These are phyloP conservation scores for Hermetia illucens DNA, from an alignment of 1,140 invertebrate species.

Conservation along the genomic window DNA sequence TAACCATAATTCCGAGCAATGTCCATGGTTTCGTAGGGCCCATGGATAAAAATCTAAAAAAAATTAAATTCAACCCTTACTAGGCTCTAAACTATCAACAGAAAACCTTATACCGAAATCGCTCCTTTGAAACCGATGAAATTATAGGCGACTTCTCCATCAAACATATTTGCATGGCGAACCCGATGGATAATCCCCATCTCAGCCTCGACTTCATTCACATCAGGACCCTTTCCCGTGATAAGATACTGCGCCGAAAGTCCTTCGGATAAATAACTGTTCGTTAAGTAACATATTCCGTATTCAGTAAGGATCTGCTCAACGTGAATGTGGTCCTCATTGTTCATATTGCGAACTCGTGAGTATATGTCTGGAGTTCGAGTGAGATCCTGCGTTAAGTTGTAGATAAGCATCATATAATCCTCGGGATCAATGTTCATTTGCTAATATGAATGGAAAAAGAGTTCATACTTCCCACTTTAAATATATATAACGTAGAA, in stretches of 20 bases:
- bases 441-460: too few relatives aligned
- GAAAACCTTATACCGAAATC: conserved; percentile 3
- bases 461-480: too few relatives aligned
- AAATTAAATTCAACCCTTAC: neutral
- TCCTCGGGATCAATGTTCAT: conserved; percentile 16
- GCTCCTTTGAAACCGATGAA: conserved; percentile 7
- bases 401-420: conserved; percentile 26
- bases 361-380: conserved; percentile 5
- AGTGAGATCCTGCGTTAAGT: conserved; percentile 18
- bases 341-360: conserved; percentile 14
- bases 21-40: conserved; percentile 38
- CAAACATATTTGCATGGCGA: conserved; percentile 4
- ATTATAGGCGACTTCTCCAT: conserved; percentile 5
- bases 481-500: neutral
- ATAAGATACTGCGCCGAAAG: conserved; percentile 17
- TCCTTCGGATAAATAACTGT: conserved; percentile 13
- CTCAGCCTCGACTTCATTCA: conserved; percentile 3
- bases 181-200: neutral
- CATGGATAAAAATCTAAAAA: conserved; percentile 35
- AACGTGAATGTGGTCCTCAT: conserved; percentile 9
- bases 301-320: conserved; percentile 25
- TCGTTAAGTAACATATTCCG: conserved; percentile 23
- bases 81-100: neutral
- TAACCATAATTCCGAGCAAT: conserved; percentile 21
- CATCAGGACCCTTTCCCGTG: conserved; percentile 15